These are phyloP conservation scores for Drosophila neocordata DNA, from an alignment of 1,140 invertebrate genomes.

Conservation along the genomic window DNA sequence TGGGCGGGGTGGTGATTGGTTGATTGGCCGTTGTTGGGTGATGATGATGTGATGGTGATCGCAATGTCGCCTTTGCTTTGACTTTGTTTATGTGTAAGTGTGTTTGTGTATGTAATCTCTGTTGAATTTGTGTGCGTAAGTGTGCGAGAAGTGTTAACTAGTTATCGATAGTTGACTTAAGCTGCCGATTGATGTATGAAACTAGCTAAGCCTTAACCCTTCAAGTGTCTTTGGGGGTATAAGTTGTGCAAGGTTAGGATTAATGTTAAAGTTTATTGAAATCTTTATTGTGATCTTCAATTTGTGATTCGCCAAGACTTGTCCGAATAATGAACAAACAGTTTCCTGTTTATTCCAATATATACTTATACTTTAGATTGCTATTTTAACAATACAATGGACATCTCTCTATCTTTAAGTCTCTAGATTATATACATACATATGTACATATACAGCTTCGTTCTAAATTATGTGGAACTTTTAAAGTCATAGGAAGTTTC, in stretches of 20 bases:
- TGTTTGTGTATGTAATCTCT: constrained; percentile 20
- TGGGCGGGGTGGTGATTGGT: constrained; percentile 30
- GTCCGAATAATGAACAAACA: too few relatives aligned
- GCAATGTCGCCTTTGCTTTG: constrained; percentile 40
- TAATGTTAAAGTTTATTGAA: too few relatives aligned
- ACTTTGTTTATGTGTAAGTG: constrained; percentile 39
- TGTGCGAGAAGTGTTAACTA: constrained; percentile 48
- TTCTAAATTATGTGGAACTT: background rate
- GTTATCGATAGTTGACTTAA: constrained; percentile 66
- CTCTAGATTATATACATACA: background rate
- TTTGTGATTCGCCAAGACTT: too few relatives aligned
- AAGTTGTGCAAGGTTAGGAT: background rate
- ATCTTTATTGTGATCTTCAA: too few relatives aligned
- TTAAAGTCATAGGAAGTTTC: background rate
- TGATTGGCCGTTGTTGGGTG: constrained; percentile 6
- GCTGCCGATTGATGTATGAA: constrained; percentile 29
- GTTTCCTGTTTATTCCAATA: too few relatives aligned
- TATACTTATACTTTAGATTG: too few relatives aligned
- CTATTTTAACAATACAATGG: too few relatives aligned
- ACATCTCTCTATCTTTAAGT: background rate
- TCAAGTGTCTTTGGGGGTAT: background rate
- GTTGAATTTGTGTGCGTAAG: constrained; percentile 16
- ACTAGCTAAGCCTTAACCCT: constrained; percentile 29
- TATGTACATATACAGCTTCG: background rate
- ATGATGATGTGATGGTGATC: constrained; percentile 64